These are phyloP conservation scores for Odontothrips loti DNA, from an alignment of 2,888 invertebrate species.

Conservation along the genomic window DNA sequence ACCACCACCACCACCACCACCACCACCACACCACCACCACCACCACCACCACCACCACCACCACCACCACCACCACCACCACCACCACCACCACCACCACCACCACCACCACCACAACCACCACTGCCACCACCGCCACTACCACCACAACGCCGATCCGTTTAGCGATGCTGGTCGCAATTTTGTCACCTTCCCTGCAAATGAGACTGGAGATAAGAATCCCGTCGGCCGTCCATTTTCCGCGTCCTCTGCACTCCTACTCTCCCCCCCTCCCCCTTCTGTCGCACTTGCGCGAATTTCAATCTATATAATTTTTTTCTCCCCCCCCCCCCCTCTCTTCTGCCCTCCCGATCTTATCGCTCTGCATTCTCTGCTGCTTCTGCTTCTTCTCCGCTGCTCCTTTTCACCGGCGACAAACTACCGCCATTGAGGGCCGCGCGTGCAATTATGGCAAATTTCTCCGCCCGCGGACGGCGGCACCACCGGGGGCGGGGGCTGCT, in stretches of 20 bases:
- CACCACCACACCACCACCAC: no score
- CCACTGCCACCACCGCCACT: no score
- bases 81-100: no score
- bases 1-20: no score
- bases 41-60: no score
- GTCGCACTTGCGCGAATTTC: neutral
- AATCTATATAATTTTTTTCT: neutral
- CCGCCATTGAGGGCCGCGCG: neutral
- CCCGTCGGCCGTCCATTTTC: neutral
- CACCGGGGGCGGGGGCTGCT: neutral
- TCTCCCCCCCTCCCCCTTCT: neutral
- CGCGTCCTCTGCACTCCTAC: neutral
- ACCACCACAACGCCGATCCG: neutral
- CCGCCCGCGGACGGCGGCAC: no score
- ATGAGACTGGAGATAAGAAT: neutral
- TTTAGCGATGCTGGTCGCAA: neutral
- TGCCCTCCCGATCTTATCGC: neutral
- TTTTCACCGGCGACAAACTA: neutral
- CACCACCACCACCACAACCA: no score
- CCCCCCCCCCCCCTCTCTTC: neutral
- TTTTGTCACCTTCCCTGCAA: neutral
- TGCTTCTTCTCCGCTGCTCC: neutral
- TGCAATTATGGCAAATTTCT: constrained; percentile 22
- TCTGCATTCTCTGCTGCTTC: neutral
- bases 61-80: no score